These are phyloP conservation scores for Lumbricus terrestris DNA, from an alignment of 2,888 invertebrate genomes.

Conservation along the genomic window DNA sequence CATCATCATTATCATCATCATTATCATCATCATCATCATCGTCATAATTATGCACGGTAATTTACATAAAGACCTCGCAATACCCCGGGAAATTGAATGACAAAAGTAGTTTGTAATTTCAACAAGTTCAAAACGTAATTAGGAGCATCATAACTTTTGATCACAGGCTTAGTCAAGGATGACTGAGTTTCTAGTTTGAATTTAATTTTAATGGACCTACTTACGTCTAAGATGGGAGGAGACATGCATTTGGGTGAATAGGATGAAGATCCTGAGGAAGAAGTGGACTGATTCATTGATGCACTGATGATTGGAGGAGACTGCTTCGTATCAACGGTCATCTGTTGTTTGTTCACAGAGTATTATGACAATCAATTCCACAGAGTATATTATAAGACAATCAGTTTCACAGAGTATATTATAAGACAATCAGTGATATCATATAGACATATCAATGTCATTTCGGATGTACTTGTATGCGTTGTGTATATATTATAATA, in stretches of 20 bases:
- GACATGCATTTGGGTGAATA: not conserved
- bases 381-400: not conserved
- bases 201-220: not conserved
- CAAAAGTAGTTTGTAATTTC: not conserved
- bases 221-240: not conserved
- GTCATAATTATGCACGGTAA: not conserved
- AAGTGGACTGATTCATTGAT: not conserved
- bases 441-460: too few relatives aligned
- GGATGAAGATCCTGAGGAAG: not conserved
- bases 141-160: not conserved
- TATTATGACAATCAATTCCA: not conserved
- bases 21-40: too few relatives aligned
- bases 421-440: not conserved
- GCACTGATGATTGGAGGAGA: not conserved
- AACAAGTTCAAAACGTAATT: not conserved
- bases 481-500: too few relatives aligned
- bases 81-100: not conserved
- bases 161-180: not conserved
- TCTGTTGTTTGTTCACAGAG: not conserved
- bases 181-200: not conserved
- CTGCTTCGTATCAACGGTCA: not conserved
- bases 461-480: too few relatives aligned
- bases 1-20: too few relatives aligned
- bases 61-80: not conserved
- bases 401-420: not conserved